Evolutionary conservation across 2,113 vertebrate genomes (phyloP).

Genomic region (Chloropsis hardwickii): DNA sequence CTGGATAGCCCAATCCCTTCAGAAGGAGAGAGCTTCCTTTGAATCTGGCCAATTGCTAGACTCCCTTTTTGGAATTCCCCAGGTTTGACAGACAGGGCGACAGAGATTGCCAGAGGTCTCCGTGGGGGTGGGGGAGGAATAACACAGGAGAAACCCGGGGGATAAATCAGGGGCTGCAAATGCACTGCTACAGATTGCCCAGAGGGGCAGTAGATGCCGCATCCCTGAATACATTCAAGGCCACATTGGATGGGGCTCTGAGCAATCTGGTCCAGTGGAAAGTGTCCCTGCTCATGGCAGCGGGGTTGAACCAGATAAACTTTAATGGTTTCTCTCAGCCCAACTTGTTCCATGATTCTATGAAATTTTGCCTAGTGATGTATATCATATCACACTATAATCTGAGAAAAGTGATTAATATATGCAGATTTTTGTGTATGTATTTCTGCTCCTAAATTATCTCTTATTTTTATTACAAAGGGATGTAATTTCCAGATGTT

Average conservation of each 20-base stretch:
- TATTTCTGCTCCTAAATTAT: background rate
- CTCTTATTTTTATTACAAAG: background rate
- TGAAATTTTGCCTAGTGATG: background rate
- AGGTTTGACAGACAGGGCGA: too few relatives aligned
- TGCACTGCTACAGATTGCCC: background rate
- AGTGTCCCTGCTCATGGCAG: background rate
- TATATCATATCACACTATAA: background rate
- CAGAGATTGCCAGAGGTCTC: too few relatives aligned
- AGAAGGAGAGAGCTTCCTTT: too few relatives aligned
- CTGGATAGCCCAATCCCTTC: too few relatives aligned
- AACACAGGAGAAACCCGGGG: too few relatives aligned
- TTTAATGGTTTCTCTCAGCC: background rate
- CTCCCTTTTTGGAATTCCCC: too few relatives aligned
- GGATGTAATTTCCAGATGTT: background rate
- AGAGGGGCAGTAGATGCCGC: fast-evolving
- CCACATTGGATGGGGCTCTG: fast-evolving
- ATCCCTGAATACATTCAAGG: background rate
- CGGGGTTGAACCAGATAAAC: background rate
- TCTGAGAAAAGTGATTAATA: background rate
- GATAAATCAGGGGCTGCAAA: too few relatives aligned
- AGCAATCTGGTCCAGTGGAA: background rate
- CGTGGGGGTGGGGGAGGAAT: too few relatives aligned
- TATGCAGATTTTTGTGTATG: background rate
- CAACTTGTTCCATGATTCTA: background rate
- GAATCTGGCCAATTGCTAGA: too few relatives aligned